These are phyloP conservation scores for Megastigmus dorsalis DNA, from an alignment of 2,888 invertebrate genomes.

Conservation along the genomic window DNA sequence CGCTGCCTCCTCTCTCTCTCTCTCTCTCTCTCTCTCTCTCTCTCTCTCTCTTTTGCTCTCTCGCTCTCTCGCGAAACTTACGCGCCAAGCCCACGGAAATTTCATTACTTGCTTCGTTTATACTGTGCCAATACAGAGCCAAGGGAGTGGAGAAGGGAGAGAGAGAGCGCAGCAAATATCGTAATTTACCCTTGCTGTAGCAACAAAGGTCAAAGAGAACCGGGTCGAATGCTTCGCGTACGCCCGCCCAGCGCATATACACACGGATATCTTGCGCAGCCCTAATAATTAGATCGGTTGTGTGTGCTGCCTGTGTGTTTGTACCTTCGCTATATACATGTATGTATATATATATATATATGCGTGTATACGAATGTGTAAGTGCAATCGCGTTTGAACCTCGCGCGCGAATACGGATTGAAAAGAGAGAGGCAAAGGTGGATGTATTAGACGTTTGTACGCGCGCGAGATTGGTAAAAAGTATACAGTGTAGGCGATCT, in stretches of 20 bases:
- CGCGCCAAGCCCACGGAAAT: conserved; percentile 25
- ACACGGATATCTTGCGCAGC: conserved; percentile 14
- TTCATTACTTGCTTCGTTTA: conserved; percentile 44
- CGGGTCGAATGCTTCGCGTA: conserved; percentile 29
- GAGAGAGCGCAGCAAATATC: conserved; percentile 39
- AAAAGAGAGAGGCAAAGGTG: background rate
- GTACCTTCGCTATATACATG: no score
- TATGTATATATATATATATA: no score
- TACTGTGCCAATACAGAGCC: background rate
- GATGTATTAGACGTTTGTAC: no score
- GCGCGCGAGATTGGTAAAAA: no score
- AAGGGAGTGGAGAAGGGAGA: background rate
- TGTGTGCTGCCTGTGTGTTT: no score
- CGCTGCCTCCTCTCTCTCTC: background rate
- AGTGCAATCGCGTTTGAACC: no score
- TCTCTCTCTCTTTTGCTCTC: background rate
- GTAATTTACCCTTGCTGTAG: conserved; percentile 43
- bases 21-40: background rate
- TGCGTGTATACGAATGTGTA: no score
- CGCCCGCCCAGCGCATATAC: background rate
- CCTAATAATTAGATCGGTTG: conserved; percentile 23
- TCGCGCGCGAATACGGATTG: background rate
- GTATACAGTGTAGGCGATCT: no score
- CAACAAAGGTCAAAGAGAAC: conserved; percentile 53
- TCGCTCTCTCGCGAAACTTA: conserved; percentile 8